These are phyloP conservation scores for Daubentonia madagascariensis DNA, from an alignment of 2,113 vertebrate species.

Conservation along the genomic window DNA sequence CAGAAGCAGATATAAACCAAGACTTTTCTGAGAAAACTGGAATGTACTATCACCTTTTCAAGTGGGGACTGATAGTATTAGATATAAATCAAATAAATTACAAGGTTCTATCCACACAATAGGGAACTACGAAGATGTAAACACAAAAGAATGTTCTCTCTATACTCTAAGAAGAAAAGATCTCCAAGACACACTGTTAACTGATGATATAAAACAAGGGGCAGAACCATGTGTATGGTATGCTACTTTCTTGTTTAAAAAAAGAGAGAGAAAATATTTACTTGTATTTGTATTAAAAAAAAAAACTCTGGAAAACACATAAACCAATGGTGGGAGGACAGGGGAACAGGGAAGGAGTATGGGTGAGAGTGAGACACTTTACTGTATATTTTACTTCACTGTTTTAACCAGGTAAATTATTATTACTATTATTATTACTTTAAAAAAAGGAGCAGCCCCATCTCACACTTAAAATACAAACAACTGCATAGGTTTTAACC, in stretches of 20 bases:
- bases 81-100: not conserved
- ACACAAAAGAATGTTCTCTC: not conserved
- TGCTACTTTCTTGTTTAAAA: not conserved
- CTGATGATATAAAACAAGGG: not conserved
- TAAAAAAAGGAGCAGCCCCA: not conserved
- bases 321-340: not conserved
- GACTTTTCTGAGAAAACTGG: not conserved
- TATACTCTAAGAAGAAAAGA: conserved; percentile 1
- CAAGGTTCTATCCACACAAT: not conserved
- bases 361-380: not conserved
- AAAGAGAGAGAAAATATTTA: not conserved
- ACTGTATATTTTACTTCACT: not conserved
- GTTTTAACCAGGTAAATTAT: not conserved
- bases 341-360: not conserved
- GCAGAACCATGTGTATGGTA: not conserved
- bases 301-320: not conserved
- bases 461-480: not conserved
- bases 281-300: not conserved
- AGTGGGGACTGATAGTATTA: not conserved
- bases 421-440: not conserved
- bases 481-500: not conserved
- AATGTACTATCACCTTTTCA: not conserved
- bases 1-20: not conserved
- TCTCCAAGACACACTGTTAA: not conserved
- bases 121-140: not conserved